Evolutionary conservation across 2,888 invertebrate genomes (phyloP).

Genomic region (Netelia fuscicornis): DNA sequence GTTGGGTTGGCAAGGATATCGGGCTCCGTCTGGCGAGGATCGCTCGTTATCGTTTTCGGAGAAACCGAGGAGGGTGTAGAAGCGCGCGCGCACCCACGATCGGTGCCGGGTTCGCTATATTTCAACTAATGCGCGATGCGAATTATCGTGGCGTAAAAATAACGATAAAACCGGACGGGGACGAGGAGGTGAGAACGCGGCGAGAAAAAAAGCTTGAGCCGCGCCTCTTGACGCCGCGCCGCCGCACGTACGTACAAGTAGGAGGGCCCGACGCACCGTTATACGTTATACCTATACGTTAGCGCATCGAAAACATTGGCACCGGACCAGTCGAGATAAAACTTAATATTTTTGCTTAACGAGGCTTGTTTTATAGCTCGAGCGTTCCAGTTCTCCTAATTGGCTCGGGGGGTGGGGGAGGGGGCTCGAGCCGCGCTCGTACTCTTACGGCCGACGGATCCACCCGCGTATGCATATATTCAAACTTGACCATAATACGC

Average conservation of each 20-base stretch:
- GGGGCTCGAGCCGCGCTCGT: conserved; percentile 49
- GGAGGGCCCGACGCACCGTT: background rate
- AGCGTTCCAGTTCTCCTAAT: conserved; percentile 78
- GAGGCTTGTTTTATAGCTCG: conserved; percentile 78
- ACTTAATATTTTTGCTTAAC: conserved; percentile 82
- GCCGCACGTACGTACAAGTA: too few relatives aligned
- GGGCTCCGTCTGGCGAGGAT: too few relatives aligned
- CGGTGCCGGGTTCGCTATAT: too few relatives aligned
- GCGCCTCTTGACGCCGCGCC: too few relatives aligned
- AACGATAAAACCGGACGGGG: conserved; percentile 42
- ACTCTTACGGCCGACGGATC: background rate
- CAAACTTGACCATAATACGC: conserved; percentile 17
- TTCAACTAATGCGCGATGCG: too few relatives aligned
- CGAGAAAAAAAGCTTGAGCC: conserved; percentile 13
- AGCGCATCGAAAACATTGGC: conserved; percentile 72
- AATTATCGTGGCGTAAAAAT: too few relatives aligned
- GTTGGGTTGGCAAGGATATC: background rate
- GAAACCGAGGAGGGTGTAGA: too few relatives aligned
- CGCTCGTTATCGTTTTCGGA: too few relatives aligned
- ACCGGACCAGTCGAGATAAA: conserved; percentile 79
- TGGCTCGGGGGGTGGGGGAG: conserved; percentile 67
- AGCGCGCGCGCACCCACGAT: too few relatives aligned
- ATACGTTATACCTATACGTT: conserved; percentile 37
- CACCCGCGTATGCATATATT: conserved; percentile 11
- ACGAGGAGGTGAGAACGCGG: conserved; percentile 7